A percentile compares a stretch with the other conserved stretches of the same genome.
phyloP scores from a whole-genome alignment of 2,113 vertebrate species.

The Prolemur simus region DNA sequence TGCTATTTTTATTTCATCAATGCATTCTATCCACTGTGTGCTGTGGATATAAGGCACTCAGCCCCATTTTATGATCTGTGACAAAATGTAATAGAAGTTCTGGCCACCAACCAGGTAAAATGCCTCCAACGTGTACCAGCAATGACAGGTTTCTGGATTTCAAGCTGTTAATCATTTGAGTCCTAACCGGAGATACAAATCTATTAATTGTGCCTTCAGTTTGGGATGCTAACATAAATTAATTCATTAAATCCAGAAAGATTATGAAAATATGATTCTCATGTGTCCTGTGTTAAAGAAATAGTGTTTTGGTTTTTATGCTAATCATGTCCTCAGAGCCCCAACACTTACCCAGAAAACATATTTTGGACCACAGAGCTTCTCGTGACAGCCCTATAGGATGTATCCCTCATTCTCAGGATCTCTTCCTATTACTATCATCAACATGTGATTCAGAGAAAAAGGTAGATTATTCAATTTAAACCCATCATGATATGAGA shows the following conservation, averaged over 20 bases:
- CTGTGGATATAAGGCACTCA: not conserved
- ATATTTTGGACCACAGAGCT: not conserved
- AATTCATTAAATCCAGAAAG: conserved; percentile 39
- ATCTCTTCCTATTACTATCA: not conserved
- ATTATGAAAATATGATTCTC: conserved; percentile 1
- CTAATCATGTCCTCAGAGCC: not conserved
- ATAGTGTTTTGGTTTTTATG: not conserved
- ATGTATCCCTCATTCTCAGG: not conserved
- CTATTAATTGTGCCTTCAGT: conserved; percentile 35
- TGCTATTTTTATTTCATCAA: not conserved
- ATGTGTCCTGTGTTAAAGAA: not conserved
- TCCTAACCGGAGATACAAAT: not conserved
- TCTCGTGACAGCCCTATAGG: not conserved
- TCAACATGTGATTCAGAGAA: not conserved
- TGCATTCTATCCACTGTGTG: not conserved
- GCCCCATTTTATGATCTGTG: conserved; percentile 55
- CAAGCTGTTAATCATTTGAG: conserved; percentile 11
- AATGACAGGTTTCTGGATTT: conserved; percentile 38
- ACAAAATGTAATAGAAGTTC: conserved; percentile 51
- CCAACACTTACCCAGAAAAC: not conserved
- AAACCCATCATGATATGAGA: not conserved
- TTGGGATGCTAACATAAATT: not conserved
- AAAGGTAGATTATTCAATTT: not conserved
- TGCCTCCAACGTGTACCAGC: not conserved
- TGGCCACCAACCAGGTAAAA: conserved; percentile 53